Evolutionary conservation across 2,888 invertebrate species (phyloP).

Genomic region (Acleris sparsana): DNA sequence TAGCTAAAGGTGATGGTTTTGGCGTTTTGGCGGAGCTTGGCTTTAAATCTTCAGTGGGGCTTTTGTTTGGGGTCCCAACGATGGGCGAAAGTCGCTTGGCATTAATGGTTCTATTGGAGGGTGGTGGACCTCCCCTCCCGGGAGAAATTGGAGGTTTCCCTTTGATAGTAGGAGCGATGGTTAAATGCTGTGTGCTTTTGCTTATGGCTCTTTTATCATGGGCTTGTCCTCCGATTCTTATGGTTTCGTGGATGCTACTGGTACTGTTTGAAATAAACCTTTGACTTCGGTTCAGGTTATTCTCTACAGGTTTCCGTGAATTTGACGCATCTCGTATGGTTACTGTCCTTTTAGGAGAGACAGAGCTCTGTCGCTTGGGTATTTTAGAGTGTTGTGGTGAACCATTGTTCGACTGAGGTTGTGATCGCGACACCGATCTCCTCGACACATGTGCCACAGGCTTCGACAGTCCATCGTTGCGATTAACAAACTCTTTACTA

Average conservation of each 20-base stretch:
- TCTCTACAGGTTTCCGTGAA: constrained; percentile 56
- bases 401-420: constrained; percentile 75
- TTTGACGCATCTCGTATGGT: constrained; percentile 49
- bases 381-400: constrained; percentile 79
- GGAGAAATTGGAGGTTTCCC: constrained; percentile 79
- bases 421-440: constrained; percentile 68
- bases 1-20: constrained; percentile 59
- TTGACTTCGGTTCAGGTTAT: constrained; percentile 63
- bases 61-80: constrained; percentile 79
- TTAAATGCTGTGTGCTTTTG: constrained; percentile 73
- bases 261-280: constrained; percentile 77
- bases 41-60: constrained; percentile 70
- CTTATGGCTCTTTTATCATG: constrained; percentile 70
- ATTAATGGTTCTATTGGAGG: constrained; percentile 72
- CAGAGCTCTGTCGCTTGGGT: constrained; percentile 75
- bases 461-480: constrained; percentile 55
- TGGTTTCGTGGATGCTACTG: constrained; percentile 77
- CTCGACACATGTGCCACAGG: constrained; percentile 69
- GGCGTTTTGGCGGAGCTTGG: constrained; percentile 62
- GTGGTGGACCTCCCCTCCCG: constrained; percentile 74
- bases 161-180: constrained; percentile 65
- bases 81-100: constrained; percentile 78
- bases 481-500: constrained; percentile 60
- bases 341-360: constrained; percentile 65
- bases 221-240: constrained; percentile 67